Evolutionary conservation across 2,113 vertebrate genomes (phyloP).

Genomic region (Indicator indicator): DNA sequence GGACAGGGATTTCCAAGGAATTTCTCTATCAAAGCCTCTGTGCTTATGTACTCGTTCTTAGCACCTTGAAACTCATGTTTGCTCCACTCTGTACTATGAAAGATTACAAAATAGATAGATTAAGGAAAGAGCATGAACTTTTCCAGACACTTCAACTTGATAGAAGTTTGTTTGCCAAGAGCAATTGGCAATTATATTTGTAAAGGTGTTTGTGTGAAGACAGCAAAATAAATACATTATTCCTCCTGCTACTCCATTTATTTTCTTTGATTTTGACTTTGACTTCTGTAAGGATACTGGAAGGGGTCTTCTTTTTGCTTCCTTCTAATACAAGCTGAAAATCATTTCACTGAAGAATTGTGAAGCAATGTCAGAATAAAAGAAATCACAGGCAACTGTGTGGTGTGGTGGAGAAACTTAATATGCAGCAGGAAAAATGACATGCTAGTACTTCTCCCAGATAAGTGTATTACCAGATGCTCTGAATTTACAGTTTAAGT

Average conservation of each 20-base stretch:
- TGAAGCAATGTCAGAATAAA: background rate
- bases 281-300: background rate
- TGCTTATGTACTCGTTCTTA: background rate
- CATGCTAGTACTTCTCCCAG: background rate
- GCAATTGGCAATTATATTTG: background rate
- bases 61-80: background rate
- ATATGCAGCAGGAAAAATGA: background rate
- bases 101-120: background rate
- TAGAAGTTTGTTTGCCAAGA: slow-evolving; percentile 13
- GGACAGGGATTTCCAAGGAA: background rate
- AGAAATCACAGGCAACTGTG: background rate
- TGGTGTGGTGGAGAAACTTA: background rate
- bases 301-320: background rate
- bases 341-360: background rate
- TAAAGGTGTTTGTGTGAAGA: background rate
- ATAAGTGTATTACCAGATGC: slow-evolving; percentile 24
- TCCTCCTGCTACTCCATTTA: background rate
- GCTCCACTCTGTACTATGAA: background rate
- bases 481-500: background rate
- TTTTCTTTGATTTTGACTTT: slow-evolving; percentile 36
- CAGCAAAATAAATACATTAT: slow-evolving; percentile 7
- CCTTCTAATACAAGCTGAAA: slow-evolving; percentile 12
- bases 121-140: background rate
- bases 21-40: background rate
- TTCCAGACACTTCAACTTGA: background rate